Evolutionary conservation across 2,113 vertebrate genomes (phyloP).

Genomic region (Mobula hypostoma): DNA sequence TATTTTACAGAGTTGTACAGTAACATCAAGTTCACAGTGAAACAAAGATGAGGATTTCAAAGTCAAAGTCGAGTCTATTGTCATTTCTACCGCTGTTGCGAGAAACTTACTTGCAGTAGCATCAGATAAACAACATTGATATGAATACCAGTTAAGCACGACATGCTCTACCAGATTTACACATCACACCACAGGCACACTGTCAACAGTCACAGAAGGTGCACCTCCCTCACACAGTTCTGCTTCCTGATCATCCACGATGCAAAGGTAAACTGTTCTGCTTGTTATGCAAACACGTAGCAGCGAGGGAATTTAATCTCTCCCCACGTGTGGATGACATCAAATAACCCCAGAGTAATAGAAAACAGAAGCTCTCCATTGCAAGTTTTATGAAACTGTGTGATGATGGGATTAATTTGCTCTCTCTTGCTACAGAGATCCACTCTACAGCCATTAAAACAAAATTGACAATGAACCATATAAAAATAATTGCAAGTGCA

Average conservation of each 20-base stretch:
- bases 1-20: no score
- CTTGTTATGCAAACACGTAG: neutral
- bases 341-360: neutral
- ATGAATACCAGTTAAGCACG: neutral
- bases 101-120: no score
- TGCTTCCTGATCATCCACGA: neutral
- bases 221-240: no score
- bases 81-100: no score
- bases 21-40: no score
- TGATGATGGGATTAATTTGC: neutral
- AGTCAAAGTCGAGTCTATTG: no score
- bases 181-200: neutral
- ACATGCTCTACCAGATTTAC: neutral
- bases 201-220: neutral
- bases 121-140: no score
- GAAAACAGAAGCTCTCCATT: neutral
- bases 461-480: neutral
- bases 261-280: neutral
- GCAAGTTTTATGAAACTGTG: neutral
- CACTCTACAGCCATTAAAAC: neutral
- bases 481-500: neutral
- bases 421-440: neutral
- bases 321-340: neutral
- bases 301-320: neutral
- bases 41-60: no score